Base-by-base conservation (phyloP, 2,888 invertebrate genomes). In the Mesopsocus fuscifrons region DNA sequence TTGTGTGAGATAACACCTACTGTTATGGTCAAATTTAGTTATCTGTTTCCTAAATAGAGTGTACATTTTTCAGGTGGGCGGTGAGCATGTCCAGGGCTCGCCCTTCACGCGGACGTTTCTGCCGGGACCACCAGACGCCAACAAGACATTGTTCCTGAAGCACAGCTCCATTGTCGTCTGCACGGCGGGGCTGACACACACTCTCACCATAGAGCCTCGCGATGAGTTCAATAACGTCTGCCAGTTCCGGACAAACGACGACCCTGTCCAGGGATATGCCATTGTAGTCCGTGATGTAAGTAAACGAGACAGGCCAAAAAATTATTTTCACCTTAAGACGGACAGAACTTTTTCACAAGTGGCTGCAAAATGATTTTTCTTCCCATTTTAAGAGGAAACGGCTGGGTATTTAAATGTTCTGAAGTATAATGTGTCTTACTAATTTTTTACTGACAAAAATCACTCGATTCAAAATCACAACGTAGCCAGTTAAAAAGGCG, bases 181-280 rank as follows among this genome's bases (percentile, higher is more conserved):
- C 61, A 80, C 80, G 40, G 78, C 78, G 5, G 78, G 73, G 33
- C 69, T 77, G 42, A 72, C 79, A 35, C 81, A 85, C 54, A 62
- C 73, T 43, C 69, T 92, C 58, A 77, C 77, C 58, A 74, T 92
- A 55, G 88, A 88, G 57, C 89, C 91, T n/a, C 68, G 89, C 46
- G 92, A 92, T 65, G 79, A 81, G 58, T 89, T 79, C 62, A 84
- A 85, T 57, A 92, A 92, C 61, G 66, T 77, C n/a, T 84, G 84
- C 53, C 58, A 65, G 49, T 77, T 74, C 53, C 65, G 67, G 22
- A 62, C 67, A 34, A 65, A 63, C 30, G 71, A 71, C 47, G 66
- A 72, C 55, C 76, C 77, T 1, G 67, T 72, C 1, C 64, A 71
- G 54, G 74, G 64, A 11, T 66, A 66, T 49, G 50, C 57, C 48